Conservation (phyloP, 64 coral and sea anemone genomes). For the Pocillopora verrucosa region DNA sequence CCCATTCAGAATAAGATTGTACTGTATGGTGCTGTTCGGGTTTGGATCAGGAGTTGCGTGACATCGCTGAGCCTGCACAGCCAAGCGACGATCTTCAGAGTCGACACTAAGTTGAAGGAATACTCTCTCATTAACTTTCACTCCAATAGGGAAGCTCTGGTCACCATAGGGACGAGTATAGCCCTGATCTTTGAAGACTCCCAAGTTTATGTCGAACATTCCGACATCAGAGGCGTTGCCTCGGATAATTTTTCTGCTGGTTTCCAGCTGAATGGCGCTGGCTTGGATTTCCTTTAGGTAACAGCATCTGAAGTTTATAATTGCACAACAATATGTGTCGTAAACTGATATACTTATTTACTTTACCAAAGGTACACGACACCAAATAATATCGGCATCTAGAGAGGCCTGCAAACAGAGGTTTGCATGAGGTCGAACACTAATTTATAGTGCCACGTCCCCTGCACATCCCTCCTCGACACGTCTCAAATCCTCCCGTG, state of each 20-base stretch:
- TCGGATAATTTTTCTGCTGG: constrained; percentile 70
- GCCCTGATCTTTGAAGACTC: constrained; percentile 64
- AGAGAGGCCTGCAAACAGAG: no score
- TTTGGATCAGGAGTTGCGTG: constrained; percentile 87
- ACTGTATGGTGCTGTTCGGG: constrained; percentile 66
- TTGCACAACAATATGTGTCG: neutral
- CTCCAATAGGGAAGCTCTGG: constrained; percentile 81
- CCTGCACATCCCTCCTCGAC: no score
- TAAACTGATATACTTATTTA: no score
- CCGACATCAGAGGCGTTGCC: constrained; percentile 61
- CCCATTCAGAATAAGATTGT: constrained; percentile 79
- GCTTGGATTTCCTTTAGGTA: constrained; percentile 61
- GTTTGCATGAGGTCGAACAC: no score
- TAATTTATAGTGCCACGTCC: no score
- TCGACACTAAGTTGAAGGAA: constrained; percentile 68
- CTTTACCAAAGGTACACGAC: no score
- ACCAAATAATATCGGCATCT: no score
- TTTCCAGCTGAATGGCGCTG: constrained; percentile 59
- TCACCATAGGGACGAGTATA: constrained; percentile 74
- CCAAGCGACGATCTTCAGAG: constrained; percentile 62
- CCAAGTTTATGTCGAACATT: constrained; percentile 61
- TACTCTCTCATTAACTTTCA: constrained; percentile 64
- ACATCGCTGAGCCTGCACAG: constrained; percentile 73
- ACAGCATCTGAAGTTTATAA: constrained; percentile 43
- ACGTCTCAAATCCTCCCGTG: no score